Base-by-base conservation (phyloP, 2,888 invertebrate genomes). In the Alsophila aescularia region DNA sequence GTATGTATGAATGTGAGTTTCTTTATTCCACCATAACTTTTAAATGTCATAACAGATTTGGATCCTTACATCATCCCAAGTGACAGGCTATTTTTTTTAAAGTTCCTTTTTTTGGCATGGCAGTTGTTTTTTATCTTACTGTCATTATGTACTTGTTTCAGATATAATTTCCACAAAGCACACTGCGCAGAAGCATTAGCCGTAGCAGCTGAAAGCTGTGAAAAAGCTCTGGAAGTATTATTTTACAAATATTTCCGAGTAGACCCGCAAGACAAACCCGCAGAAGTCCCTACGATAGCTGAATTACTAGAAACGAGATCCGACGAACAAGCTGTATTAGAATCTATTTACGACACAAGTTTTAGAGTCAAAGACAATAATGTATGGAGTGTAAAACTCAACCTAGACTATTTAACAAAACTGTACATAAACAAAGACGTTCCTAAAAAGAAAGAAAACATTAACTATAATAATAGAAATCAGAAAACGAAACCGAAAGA, bases 161-260 rank as follows among this genome's bases (percentile, higher is more conserved):
- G 94, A 73, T 96, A 95, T 77, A 95, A 96, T 58, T 97, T 96
- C 73, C 94, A 95, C 63, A 92, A 93, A 70, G 86, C 91, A 1
- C 96, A 97, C 76, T 96, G 96, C 78, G 73, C 93, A 31, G 96
- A 96, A 87, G 96, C 96, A 6, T 91, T 96, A 62, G 91, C 94
- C 60, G 87, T 93, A 60, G 94, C 95, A 24, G 90, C 93, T 2
- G 94, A 94, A 59, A 93, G 94, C 77, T 92, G 95, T n/a, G 96
- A 96, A 37, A 93, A 93, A 66, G 94, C 96, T 0, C 80, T 96
- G 62, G 93, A 94, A 77, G 80, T 96, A 61, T 87, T 97, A 37
- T 96, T 94, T 73, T 89, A 91, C 37, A 95, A 96, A 87, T 96
- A 96, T 79, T 95, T 94, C 67, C 85, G 91, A 63, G 71, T 93